Conservation (phyloP, 2,113 vertebrate genomes). For the Taxidea taxus region DNA sequence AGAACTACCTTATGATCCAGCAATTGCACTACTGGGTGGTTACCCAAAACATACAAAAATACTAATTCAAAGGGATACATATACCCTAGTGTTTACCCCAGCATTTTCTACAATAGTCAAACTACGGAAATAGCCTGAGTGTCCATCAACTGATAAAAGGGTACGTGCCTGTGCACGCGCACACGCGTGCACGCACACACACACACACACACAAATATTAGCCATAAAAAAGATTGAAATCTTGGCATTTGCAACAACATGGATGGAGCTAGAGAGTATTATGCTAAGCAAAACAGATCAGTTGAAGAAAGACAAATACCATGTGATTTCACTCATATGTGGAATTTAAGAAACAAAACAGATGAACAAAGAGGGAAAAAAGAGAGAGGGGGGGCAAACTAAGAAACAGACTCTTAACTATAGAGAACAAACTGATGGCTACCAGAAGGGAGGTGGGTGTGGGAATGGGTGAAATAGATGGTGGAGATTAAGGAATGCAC, state of each 20-base stretch:
- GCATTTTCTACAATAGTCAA: neutral
- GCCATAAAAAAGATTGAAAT: neutral
- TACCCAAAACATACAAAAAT: neutral
- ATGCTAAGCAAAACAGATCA: neutral
- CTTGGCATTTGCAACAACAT: neutral
- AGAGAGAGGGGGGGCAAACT: neutral
- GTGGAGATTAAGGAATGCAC: neutral
- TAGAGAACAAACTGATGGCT: neutral
- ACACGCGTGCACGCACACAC: accelerated
- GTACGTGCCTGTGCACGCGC: neutral
- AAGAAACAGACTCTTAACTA: neutral
- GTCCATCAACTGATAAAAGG: neutral
- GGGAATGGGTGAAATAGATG: neutral
- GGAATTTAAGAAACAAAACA: neutral
- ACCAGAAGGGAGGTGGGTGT: neutral
- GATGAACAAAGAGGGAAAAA: neutral
- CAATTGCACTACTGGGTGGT: neutral
- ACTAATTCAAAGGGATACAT: neutral
- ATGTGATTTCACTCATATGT: neutral
- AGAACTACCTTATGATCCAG: neutral
- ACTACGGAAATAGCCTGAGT: neutral
- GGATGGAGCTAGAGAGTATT: neutral
- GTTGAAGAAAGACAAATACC: neutral
- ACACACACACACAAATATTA: neutral
- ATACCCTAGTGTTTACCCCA: neutral